Conservation (phyloP, 2,797 vertebrate species). For the Steatocranus sp. region DNA sequence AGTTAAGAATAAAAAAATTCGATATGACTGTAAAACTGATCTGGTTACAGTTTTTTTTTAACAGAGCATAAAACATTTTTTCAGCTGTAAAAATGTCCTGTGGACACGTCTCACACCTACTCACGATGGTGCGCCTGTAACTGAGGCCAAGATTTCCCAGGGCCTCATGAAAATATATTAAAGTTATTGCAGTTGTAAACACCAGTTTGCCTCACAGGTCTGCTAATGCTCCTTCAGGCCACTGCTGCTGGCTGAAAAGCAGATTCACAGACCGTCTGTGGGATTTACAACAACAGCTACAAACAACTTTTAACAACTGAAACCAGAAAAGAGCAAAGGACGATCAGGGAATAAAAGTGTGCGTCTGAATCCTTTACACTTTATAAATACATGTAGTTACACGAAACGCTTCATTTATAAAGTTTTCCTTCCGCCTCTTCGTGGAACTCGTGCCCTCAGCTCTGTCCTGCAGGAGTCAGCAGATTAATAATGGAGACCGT, state of each 20-base stretch:
- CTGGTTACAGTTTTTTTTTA: background rate
- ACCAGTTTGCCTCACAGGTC: background rate
- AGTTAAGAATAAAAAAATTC: background rate
- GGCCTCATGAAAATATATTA: background rate
- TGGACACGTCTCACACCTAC: background rate
- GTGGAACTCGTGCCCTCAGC: background rate
- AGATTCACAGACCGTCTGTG: background rate
- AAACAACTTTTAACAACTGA: background rate
- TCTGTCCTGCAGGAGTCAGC: background rate
- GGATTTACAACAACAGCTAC: background rate
- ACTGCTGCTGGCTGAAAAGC: background rate
- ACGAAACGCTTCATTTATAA: background rate
- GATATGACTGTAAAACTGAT: background rate
- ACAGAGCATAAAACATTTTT: background rate
- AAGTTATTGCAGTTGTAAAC: background rate
- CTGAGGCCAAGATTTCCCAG: background rate
- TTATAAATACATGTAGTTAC: background rate
- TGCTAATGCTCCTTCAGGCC: accelerated
- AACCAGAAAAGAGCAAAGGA: background rate
- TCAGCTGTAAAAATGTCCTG: background rate
- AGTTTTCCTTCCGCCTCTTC: background rate
- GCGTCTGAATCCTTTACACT: background rate
- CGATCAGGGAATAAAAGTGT: background rate
- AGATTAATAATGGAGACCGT: constrained; percentile 15
- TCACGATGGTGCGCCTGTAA: background rate